phyloP scores from a whole-genome alignment of 2,888 invertebrate species.

The Apamea crenata region DNA sequence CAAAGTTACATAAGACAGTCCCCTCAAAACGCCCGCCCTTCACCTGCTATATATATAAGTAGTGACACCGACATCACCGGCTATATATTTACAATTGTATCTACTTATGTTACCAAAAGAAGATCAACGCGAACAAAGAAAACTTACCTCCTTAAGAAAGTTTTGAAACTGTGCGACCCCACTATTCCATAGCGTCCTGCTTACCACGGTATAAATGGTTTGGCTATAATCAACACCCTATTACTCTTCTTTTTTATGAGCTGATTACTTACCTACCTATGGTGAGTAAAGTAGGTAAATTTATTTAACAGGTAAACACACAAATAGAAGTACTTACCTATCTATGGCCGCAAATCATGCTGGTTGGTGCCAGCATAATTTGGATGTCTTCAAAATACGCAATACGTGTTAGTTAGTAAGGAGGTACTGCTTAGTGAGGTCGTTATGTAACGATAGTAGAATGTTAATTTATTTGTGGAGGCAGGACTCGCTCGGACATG shows the following conservation, averaged over 20 bases:
- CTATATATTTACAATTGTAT: neutral
- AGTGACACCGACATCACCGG: neutral
- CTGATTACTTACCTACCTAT: neutral
- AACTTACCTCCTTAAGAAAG: neutral
- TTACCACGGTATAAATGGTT: neutral
- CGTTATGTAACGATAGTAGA: constrained; percentile 54
- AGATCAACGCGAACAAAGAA: neutral
- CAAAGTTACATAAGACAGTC: too few species aligned
- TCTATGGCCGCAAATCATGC: neutral
- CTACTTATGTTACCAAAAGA: neutral
- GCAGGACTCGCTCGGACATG: constrained; percentile 68
- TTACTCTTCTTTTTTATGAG: neutral
- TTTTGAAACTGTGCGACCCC: neutral
- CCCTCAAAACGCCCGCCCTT: neutral
- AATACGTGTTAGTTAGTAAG: constrained; percentile 11
- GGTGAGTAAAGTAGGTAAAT: neutral
- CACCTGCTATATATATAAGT: neutral
- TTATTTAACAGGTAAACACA: neutral
- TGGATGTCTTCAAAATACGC: constrained; percentile 4
- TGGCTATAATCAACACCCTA: neutral
- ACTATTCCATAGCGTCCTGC: neutral
- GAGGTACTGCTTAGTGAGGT: constrained; percentile 25
- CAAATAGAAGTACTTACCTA: neutral
- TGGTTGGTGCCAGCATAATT: neutral
- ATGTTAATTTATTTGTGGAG: constrained; percentile 63